Evolutionary conservation across 2,113 vertebrate genomes (phyloP).

Genomic region (Mastomys coucha): DNA sequence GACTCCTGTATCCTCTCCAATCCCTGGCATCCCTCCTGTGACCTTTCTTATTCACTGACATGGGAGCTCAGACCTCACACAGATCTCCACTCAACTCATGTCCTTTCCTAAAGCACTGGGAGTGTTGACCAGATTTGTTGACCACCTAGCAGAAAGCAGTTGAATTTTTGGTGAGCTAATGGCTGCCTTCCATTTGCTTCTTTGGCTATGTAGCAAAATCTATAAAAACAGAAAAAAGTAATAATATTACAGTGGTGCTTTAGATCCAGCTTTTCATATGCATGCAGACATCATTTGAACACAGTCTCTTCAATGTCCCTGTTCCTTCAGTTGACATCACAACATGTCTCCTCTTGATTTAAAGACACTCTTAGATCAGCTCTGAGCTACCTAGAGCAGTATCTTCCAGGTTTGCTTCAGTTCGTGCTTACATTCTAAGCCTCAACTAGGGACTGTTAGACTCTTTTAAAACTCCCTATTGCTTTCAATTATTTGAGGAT

Average conservation of each 20-base stretch:
- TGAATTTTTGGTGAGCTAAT: neutral
- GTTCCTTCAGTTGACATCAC: neutral
- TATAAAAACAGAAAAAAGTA: neutral
- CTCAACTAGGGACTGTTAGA: neutral
- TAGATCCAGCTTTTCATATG: neutral
- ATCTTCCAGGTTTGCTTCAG: neutral
- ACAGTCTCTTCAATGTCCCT: neutral
- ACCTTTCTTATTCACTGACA: neutral
- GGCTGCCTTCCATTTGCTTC: neutral
- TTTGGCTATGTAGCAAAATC: neutral
- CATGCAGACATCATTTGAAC: neutral
- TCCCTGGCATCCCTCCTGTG: neutral
- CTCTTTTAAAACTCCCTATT: neutral
- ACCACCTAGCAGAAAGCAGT: neutral
- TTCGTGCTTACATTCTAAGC: neutral
- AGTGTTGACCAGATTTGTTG: neutral
- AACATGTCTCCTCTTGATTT: neutral
- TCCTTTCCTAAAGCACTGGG: neutral
- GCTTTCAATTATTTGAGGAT: conserved; percentile 22
- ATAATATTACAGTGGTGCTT: neutral
- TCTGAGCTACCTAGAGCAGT: neutral
- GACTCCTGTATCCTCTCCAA: neutral
- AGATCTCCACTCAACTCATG: fast-evolving
- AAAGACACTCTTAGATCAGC: neutral
- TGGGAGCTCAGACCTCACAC: neutral